Evolutionary conservation across 2,797 vertebrate genomes (phyloP).

Genomic region (Falco naumanni): DNA sequence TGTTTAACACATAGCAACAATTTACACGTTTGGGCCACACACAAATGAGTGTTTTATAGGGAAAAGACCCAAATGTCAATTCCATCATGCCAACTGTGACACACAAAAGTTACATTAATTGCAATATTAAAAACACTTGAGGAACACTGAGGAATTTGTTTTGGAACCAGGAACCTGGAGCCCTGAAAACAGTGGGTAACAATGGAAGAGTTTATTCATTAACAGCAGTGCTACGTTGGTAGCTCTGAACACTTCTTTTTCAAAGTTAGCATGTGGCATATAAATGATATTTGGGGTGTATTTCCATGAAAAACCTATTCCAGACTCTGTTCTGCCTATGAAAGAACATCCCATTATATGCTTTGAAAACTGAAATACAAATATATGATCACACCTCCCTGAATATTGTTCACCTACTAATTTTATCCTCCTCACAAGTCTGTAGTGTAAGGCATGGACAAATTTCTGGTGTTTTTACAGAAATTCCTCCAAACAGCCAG

Average conservation of each 20-base stretch:
- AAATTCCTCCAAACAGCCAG: background rate
- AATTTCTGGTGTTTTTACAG: background rate
- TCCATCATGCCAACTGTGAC: background rate
- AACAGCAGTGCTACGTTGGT: background rate
- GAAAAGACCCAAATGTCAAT: background rate
- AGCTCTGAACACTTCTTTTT: background rate
- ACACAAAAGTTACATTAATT: slow-evolving; percentile 10
- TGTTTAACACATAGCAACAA: background rate
- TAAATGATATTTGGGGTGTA: background rate
- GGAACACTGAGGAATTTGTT: background rate
- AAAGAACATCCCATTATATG: background rate
- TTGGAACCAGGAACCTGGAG: background rate
- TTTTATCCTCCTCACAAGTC: background rate
- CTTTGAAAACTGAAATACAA: slow-evolving; percentile 18
- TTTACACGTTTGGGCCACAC: background rate
- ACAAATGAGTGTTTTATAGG: background rate
- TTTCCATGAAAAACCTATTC: background rate
- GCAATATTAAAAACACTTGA: slow-evolving; percentile 3
- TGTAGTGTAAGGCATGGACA: background rate
- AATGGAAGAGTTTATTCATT: background rate
- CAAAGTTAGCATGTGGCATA: background rate
- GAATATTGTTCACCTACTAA: background rate
- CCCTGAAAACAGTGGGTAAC: background rate
- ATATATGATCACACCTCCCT: background rate
- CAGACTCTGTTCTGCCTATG: background rate